phyloP scores from a whole-genome alignment of 2,113 vertebrate genomes.

The Archocentrus centrarchus region DNA sequence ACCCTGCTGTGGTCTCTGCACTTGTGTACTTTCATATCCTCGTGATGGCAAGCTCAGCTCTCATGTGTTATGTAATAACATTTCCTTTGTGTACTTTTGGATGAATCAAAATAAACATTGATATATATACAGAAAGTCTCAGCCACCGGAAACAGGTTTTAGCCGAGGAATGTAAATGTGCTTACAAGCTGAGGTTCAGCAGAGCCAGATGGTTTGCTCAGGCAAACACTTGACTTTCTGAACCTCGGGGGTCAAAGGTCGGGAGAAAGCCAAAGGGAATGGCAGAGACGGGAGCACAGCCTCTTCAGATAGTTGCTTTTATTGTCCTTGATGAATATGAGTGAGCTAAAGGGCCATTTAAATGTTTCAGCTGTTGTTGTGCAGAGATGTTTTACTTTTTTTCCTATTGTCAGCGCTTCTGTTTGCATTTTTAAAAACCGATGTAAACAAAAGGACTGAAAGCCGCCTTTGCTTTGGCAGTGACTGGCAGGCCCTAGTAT shows the following conservation, averaged over 20 bases:
- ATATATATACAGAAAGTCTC: conserved; percentile 26
- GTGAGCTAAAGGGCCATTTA: neutral
- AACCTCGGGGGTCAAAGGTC: conserved; percentile 57
- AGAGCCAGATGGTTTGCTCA: conserved; percentile 46
- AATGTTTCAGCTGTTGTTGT: neutral
- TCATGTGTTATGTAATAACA: conserved; percentile 48
- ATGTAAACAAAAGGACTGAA: conserved; percentile 1
- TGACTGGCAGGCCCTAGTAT: neutral
- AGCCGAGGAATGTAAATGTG: conserved; percentile 62
- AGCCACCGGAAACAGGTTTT: conserved; percentile 43
- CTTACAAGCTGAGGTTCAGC: conserved; percentile 30
- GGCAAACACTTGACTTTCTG: conserved; percentile 60
- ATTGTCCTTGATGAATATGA: neutral
- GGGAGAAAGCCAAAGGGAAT: conserved; percentile 46
- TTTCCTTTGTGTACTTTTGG: conserved; percentile 51
- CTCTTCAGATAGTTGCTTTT: conserved; percentile 19
- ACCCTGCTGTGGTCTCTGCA: conserved; percentile 9
- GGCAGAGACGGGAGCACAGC: neutral
- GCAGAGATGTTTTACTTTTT: neutral
- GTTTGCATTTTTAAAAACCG: neutral
- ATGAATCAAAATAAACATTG: conserved; percentile 63
- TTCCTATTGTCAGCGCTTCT: neutral
- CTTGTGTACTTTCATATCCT: conserved; percentile 48
- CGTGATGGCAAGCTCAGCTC: neutral
- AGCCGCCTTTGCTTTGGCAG: neutral